Evolutionary conservation across 2,113 vertebrate species (phyloP).

Genomic region (Sylvilagus bachmani): DNA sequence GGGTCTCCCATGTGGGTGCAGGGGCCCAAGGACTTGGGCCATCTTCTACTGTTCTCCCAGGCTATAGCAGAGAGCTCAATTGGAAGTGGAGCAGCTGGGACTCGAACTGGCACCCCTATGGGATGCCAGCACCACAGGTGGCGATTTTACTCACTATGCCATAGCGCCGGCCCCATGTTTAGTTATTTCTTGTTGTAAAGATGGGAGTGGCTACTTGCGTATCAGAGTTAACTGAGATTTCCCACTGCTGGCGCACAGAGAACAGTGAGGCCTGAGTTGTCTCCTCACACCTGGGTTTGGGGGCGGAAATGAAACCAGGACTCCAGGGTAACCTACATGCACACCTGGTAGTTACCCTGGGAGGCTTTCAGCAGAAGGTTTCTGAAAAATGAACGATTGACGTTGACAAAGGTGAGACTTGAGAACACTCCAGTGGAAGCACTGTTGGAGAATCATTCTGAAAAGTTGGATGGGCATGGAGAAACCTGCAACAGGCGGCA

Average conservation of each 20-base stretch:
- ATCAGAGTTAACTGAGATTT: neutral
- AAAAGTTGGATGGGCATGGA: neutral
- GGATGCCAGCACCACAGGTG: no score
- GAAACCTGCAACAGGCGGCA: neutral
- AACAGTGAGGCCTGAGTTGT: neutral
- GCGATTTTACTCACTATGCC: no score
- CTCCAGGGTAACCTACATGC: neutral
- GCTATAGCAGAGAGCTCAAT: no score
- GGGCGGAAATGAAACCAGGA: neutral
- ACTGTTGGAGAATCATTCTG: neutral
- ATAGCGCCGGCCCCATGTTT: no score
- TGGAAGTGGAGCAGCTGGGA: no score
- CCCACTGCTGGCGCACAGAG: neutral
- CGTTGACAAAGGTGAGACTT: neutral
- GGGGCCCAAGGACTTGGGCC: no score
- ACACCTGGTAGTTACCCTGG: neutral
- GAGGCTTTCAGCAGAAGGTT: neutral
- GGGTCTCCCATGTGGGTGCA: no score
- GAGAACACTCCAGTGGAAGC: neutral
- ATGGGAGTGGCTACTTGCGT: neutral
- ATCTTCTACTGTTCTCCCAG: no score
- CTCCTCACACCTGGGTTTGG: neutral
- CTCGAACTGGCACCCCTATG: no score
- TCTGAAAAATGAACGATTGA: neutral
- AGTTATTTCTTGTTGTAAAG: neutral